Conservation (phyloP, 2,888 invertebrate genomes). For the Dermolepida albohirtum region DNA sequence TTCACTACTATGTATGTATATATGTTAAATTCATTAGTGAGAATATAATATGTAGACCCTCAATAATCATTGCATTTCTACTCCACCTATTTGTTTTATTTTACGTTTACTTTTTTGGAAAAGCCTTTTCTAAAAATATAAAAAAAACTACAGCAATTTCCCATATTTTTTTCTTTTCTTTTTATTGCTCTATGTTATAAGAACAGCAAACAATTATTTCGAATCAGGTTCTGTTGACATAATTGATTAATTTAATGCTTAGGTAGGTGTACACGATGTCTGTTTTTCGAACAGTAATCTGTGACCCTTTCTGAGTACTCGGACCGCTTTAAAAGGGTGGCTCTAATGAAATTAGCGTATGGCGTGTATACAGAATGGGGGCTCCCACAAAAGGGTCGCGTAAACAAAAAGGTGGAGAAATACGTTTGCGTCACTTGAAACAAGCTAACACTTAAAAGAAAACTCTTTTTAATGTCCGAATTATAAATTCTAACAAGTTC, state of each 20-base stretch:
- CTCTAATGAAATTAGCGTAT: slow-evolving; percentile 35
- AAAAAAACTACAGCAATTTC: neutral
- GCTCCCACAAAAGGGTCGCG: slow-evolving; percentile 30
- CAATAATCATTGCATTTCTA: too few relatives aligned
- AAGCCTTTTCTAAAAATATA: too few relatives aligned
- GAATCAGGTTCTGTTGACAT: slow-evolving; percentile 17
- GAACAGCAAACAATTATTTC: slow-evolving; percentile 5
- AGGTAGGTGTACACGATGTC: slow-evolving; percentile 14
- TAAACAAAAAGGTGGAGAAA: slow-evolving; percentile 16
- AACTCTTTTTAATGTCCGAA: too few relatives aligned
- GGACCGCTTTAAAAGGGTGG: slow-evolving; percentile 22
- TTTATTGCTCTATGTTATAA: neutral
- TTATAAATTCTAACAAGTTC: neutral
- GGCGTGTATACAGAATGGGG: slow-evolving; percentile 12
- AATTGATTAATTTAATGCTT: slow-evolving; percentile 35
- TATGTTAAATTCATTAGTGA: too few relatives aligned
- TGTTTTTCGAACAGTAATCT: slow-evolving; percentile 16
- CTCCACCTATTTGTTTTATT: too few relatives aligned
- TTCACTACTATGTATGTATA: too few relatives aligned
- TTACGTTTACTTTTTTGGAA: too few relatives aligned
- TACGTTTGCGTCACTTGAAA: slow-evolving; percentile 10
- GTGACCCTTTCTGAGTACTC: slow-evolving; percentile 10
- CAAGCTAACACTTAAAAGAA: slow-evolving; percentile 1
- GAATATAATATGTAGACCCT: too few relatives aligned
- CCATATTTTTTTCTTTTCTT: neutral